Evolutionary conservation across 2,888 invertebrate genomes (phyloP).

Genomic region (Hypomecis atomaria): DNA sequence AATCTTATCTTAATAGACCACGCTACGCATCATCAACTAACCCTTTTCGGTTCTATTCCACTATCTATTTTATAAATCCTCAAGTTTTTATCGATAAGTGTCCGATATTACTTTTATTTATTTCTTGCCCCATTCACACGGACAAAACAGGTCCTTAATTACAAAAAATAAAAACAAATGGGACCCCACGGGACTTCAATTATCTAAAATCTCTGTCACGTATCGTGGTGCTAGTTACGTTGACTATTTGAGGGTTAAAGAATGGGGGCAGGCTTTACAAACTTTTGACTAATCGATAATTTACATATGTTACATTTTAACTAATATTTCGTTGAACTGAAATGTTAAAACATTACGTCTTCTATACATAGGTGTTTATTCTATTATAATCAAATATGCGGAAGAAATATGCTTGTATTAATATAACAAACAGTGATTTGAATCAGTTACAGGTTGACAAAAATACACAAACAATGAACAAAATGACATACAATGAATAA

Average conservation of each 20-base stretch:
- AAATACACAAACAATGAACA: too few species aligned
- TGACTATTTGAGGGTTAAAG: constrained; percentile 47
- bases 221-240: constrained; percentile 70
- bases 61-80: constrained; percentile 28
- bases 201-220: constrained; percentile 64
- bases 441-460: too few species aligned
- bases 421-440: too few species aligned
- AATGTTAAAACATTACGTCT: too few species aligned
- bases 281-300: too few species aligned
- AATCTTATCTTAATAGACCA: constrained; percentile 15
- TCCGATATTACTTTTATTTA: constrained; percentile 42
- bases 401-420: too few species aligned
- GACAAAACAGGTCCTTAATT: constrained; percentile 43
- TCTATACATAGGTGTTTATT: too few species aligned
- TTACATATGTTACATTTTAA: too few species aligned
- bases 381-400: too few species aligned
- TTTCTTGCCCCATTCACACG: constrained; percentile 33
- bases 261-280: constrained; percentile 21
- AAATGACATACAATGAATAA: too few species aligned
- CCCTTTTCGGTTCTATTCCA: constrained; percentile 10
- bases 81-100: constrained; percentile 20
- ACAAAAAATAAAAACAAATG: constrained; percentile 51
- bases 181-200: constrained; percentile 53
- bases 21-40: constrained; percentile 16
- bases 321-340: too few species aligned